A percentile compares a stretch with the other conserved stretches of the same genome.
Evolutionary conservation across 2,113 vertebrate species (phyloP).

Genomic region (Planiliza haematocheilus): DNA sequence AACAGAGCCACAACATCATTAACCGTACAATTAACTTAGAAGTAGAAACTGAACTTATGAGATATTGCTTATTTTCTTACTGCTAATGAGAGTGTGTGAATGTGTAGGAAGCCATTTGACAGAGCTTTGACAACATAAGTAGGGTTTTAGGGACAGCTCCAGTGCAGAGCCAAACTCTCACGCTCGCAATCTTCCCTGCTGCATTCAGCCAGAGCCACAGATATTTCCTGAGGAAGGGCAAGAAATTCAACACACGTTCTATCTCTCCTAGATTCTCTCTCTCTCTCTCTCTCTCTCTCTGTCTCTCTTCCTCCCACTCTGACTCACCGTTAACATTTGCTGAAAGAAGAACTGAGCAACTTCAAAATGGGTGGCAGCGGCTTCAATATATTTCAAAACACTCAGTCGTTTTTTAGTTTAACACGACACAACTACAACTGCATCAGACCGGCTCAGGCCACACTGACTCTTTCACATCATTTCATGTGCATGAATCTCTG

Average conservation of each 20-base stretch:
- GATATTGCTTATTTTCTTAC: conserved; percentile 23
- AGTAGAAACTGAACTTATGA: neutral
- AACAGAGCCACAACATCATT: neutral
- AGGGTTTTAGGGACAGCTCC: conserved; percentile 28
- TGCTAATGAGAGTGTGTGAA: conserved; percentile 16
- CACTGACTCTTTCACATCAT: neutral
- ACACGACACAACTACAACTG: neutral
- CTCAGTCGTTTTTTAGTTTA: no score
- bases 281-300: conserved; percentile 25
- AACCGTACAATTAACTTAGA: neutral
- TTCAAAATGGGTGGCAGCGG: conserved; percentile 3
- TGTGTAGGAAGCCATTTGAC: conserved; percentile 32
- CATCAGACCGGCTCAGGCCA: neutral
- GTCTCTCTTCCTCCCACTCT: conserved; percentile 50
- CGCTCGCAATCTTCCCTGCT: conserved; percentile 69
- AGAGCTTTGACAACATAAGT: conserved; percentile 42
- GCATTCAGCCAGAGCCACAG: conserved; percentile 72
- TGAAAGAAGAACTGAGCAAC: conserved; percentile 48
- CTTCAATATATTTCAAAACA: conserved; percentile 8
- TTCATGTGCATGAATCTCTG: conserved; percentile 1
- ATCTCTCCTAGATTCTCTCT: conserved; percentile 54
- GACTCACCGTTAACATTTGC: conserved; percentile 60
- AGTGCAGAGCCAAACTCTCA: conserved; percentile 70
- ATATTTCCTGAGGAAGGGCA: conserved; percentile 85
- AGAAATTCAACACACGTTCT: conserved; percentile 72